Evolutionary conservation across 2,797 vertebrate species (phyloP).

Genomic region (Chaetophractus vellerosus): DNA sequence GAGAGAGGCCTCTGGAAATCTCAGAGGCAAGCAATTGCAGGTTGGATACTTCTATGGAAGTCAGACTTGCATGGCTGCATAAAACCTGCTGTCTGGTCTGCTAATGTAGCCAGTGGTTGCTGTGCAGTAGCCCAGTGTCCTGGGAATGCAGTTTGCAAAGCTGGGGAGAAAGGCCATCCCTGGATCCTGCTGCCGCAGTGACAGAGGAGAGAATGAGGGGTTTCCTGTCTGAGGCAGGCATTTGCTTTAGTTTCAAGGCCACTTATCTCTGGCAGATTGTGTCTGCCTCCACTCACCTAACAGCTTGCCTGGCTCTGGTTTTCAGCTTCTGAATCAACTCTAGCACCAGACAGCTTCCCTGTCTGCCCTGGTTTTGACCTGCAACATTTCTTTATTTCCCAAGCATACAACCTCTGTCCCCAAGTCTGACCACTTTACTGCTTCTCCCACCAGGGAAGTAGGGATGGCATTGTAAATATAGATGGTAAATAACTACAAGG

Average conservation of each 20-base stretch:
- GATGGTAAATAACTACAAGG: constrained; percentile 23
- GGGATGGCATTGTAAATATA: neutral
- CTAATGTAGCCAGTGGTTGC: too few relatives aligned
- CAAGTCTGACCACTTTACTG: constrained; percentile 45
- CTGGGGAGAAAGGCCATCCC: neutral
- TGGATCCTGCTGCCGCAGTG: neutral
- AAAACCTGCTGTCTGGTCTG: neutral
- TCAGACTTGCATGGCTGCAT: neutral
- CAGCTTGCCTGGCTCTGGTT: constrained; percentile 60
- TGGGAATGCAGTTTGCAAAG: neutral
- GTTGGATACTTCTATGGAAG: neutral
- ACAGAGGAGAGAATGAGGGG: neutral
- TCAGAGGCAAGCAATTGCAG: neutral
- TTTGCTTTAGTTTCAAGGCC: constrained; percentile 57
- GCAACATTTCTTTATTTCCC: constrained; percentile 37
- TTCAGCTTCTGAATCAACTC: constrained; percentile 36
- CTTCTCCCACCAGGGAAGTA: neutral
- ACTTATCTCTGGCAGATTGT: constrained; percentile 67
- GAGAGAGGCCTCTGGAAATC: neutral
- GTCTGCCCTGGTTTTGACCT: constrained; percentile 76
- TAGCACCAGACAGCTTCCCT: neutral
- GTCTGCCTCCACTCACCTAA: constrained; percentile 74
- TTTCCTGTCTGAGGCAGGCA: constrained; percentile 59
- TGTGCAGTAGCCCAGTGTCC: neutral
- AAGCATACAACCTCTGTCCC: constrained; percentile 38